phyloP scores from a whole-genome alignment of 2,888 invertebrate species.

The Lysandra coridon region DNA sequence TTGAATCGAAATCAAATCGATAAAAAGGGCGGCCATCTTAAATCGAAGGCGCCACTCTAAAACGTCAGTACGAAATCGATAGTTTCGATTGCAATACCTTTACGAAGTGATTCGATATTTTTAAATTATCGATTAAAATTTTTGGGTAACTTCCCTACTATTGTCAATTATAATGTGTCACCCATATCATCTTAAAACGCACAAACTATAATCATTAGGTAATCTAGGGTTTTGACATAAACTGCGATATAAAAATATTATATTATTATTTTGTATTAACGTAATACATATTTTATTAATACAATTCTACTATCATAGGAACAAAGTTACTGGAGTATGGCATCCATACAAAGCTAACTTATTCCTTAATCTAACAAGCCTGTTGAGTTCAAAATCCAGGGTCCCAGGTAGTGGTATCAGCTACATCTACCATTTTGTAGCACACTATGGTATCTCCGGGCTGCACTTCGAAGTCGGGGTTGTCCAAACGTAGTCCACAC shows the following conservation, averaged over 20 bases:
- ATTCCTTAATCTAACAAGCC: not conserved
- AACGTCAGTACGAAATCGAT: no score
- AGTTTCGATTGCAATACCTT: no score
- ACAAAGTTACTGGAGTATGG: not conserved
- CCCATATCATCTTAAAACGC: no score
- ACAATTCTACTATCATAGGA: not conserved
- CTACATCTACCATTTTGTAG: conserved; percentile 83
- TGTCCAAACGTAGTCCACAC: conserved; percentile 91
- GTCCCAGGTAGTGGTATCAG: conserved; percentile 89
- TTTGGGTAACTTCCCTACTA: no score
- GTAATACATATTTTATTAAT: not conserved
- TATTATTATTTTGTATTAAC: not conserved
- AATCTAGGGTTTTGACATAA: not conserved
- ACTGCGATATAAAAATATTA: not conserved
- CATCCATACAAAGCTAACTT: not conserved
- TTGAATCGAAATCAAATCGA: no score
- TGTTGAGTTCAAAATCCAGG: conserved; percentile 84
- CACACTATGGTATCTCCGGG: conserved; percentile 90
- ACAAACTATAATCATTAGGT: no score
- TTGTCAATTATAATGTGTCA: no score
- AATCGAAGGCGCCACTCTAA: no score
- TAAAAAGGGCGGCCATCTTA: no score
- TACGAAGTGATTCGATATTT: no score
- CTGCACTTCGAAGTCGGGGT: conserved; percentile 82
- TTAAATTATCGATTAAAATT: no score